Percentiles rank a stretch among this genome's conserved stretches.
Evolutionary conservation across 2,888 invertebrate genomes (phyloP).

Genomic region (Pemphredon lugubris): DNA sequence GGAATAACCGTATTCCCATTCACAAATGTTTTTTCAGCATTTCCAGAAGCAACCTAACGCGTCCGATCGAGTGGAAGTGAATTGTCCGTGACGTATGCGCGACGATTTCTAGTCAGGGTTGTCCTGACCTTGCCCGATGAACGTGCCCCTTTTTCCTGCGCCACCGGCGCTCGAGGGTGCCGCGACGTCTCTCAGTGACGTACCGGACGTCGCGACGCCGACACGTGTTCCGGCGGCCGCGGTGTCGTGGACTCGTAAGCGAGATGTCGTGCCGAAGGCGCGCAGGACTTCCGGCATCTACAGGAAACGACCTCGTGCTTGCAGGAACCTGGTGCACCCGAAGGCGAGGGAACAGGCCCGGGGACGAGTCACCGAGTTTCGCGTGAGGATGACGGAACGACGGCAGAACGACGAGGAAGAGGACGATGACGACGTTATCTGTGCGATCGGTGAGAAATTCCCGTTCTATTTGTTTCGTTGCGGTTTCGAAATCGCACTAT

Average conservation of each 20-base stretch:
- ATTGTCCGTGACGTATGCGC: background rate
- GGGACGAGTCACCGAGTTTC: constrained; percentile 69
- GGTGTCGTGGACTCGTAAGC: constrained; percentile 44
- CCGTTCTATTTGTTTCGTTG: too few species aligned
- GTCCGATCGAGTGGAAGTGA: background rate
- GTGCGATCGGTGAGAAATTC: constrained; percentile 53
- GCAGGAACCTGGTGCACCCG: constrained; percentile 68
- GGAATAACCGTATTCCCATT: too few species aligned
- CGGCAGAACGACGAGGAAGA: constrained; percentile 51
- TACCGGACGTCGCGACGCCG: constrained; percentile 57
- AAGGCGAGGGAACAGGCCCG: constrained; percentile 32
- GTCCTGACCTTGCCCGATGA: constrained; percentile 66
- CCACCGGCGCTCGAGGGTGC: constrained; percentile 71
- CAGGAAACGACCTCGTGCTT: constrained; percentile 43
- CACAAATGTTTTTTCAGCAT: too few species aligned
- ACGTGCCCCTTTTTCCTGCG: constrained; percentile 75
- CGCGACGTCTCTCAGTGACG: constrained; percentile 64
- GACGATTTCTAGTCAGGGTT: constrained; percentile 19
- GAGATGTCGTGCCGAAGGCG: constrained; percentile 53
- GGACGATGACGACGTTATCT: constrained; percentile 67
- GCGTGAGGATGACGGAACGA: constrained; percentile 72
- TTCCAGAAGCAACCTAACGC: background rate
- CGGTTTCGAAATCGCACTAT: too few species aligned
- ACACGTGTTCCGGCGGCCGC: constrained; percentile 37
- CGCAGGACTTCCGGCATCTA: constrained; percentile 43